These are phyloP conservation scores for Takifugu flavidus DNA, from an alignment of 2,113 vertebrate species.

Conservation along the genomic window DNA sequence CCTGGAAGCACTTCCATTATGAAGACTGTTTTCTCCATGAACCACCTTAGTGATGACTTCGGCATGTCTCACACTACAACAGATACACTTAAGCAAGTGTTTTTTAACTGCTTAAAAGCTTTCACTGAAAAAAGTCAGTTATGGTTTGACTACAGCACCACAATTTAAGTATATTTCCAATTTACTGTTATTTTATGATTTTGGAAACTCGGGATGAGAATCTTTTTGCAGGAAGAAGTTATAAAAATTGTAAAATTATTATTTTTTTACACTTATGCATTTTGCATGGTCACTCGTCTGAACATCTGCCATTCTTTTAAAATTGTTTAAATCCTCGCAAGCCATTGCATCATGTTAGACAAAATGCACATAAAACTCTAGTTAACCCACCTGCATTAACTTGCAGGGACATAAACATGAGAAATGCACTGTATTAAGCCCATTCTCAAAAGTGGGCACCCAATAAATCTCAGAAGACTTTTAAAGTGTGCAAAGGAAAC, in stretches of 20 bases:
- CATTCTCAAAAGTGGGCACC: constrained; percentile 41
- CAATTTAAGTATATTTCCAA: too few relatives aligned
- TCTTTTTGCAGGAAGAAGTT: too few relatives aligned
- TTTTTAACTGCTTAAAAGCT: too few relatives aligned
- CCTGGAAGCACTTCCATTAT: neutral
- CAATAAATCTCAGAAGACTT: constrained; percentile 45
- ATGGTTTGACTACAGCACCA: too few relatives aligned
- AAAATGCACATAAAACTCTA: neutral
- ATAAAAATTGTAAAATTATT: too few relatives aligned
- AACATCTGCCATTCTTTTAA: too few relatives aligned
- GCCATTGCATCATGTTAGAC: neutral
- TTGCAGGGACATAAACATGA: neutral
- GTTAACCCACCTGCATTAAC: constrained; percentile 3
- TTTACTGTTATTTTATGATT: too few relatives aligned
- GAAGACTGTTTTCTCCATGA: constrained; percentile 7
- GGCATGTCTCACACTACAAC: too few relatives aligned
- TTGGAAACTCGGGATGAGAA: too few relatives aligned
- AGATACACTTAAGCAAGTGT: too few relatives aligned
- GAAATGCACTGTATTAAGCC: constrained; percentile 9
- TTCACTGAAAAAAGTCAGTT: too few relatives aligned
- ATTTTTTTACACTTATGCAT: neutral
- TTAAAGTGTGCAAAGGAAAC: constrained; percentile 38
- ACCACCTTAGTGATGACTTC: too few relatives aligned
- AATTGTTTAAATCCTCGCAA: neutral
- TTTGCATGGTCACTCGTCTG: neutral